Base-by-base conservation (phyloP, 2,113 vertebrate genomes). In the Nettapus auritus region DNA sequence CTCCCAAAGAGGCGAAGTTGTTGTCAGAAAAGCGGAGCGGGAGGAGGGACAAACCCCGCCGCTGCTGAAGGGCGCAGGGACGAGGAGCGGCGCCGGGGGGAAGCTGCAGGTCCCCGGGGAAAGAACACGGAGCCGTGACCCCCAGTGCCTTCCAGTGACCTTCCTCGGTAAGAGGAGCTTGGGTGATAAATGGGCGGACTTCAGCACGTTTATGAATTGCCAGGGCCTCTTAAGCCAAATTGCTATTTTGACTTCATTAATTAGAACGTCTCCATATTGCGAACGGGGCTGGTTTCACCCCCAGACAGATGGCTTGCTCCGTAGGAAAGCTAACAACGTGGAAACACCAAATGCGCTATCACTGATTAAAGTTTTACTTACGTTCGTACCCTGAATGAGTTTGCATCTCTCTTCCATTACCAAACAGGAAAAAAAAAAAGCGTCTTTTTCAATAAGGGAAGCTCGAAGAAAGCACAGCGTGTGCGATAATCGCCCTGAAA, bases 191-290 rank as follows among this genome's bases (percentile, higher is more conserved):
- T 46, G 86, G 82, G n/a, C 1, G 20, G 70, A 71, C 66, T 75
- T 59, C 25, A 79, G 67, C 17, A 10, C 13, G 42, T 53, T 79
- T 88, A 59, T 88, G 67, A 70, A 71, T 82, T 92, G 86, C 83
- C 76, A 78, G 42, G 85, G 56, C 75, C 52, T 70, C 67, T 82
- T 75, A 79, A 94, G 89, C 71, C 75, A 86, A 90, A 88, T 38
- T 71, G 56, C 44, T 82, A 38, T 86, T 90, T 95, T 96, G 66
- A 40, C 62, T 93, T 67, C 79, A 92, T 95, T 92, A 90, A 90
- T 95, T 90, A 90, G 89, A 87, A 76, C 20, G 62, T 55, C 52
- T 82, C 89, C 67, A 34, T 92, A 71, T 90, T 94, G 93, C 86
- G 75, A 31, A 20, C 69, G 16, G 60, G 3, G 19, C 20, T 78